Evolutionary conservation across 2,797 vertebrate species (phyloP), one percentile per base, ranked within the genome.

Genomic region (Poeciliopsis paucimaculata): DNA sequence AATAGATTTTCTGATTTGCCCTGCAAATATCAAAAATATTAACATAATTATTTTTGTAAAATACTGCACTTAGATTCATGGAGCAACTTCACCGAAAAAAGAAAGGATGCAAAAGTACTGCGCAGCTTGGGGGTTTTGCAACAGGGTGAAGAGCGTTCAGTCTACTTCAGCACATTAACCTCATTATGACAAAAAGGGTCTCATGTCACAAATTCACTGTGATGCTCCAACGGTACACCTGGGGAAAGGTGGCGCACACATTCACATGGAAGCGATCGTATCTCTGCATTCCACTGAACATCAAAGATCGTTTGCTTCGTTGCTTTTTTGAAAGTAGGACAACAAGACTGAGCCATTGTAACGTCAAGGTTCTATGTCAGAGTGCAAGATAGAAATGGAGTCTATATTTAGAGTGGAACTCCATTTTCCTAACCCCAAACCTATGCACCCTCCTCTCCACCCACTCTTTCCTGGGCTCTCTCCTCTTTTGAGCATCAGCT

Each of bases 381-480:
- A 75, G 62, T 4, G 5, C 73, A 73, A 82, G 41, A 80, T 75
- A 83, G 46, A 73, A 82, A 49, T 75, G 45, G 71, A n/a, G n/a
- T 77, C 87, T 95, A 95, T 93, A 92, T 93, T 89, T 93, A 95
- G 93, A 90, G 84, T 92, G 91, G 84, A 90, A 94, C 89, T 93
- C 88, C 86, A 90, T 92, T 93, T 92, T 92, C 89, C 87, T 89
- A 89, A 91, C 88, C 90, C 91, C 88, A 83, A 85, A 70, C 87
- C 68, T 86, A 86, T 87, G 86, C 79, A 86, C 89, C 90, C 89
- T 90, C 87, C 51, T 78, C 79, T 83, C 88, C 90, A 91, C 92
- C 92, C 92, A 93, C 91, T 51, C 87, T 82, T 90, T 91, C 77
- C 82, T 87, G 89, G 89, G 90, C 80, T 89, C 88, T 86, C 83